Percentiles rank a stretch among this genome's conserved stretches.
phyloP scores from a whole-genome alignment of 2,113 vertebrate genomes.

The Excalfactoria chinensis region DNA sequence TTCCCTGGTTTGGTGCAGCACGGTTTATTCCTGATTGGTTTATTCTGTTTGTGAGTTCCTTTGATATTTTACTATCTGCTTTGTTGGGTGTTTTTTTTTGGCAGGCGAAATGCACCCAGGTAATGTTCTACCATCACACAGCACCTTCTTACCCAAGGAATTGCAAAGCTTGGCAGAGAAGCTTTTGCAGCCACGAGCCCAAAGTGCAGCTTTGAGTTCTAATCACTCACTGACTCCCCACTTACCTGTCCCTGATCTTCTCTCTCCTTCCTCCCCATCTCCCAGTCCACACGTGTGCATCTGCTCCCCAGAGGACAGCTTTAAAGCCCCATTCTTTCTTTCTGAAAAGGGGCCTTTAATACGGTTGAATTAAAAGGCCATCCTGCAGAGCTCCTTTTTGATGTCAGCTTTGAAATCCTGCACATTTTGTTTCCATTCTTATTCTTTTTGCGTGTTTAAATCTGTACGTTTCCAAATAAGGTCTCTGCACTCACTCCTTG shows the following conservation, averaged over 20 bases:
- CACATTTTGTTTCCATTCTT: neutral
- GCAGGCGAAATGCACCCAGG: neutral
- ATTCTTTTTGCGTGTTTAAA: neutral
- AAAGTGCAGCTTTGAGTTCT: rapidly evolving
- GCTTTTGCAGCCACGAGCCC: neutral
- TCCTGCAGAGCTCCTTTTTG: neutral
- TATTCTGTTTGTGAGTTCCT: neutral
- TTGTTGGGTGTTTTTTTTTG: neutral
- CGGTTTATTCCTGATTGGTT: rapidly evolving
- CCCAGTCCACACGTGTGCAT: neutral
- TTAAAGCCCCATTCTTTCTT: neutral
- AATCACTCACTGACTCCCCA: neutral
- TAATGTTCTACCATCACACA: neutral
- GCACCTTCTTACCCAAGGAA: neutral
- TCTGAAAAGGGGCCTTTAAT: neutral
- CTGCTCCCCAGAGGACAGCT: neutral
- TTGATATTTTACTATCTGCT: neutral
- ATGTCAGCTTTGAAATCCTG: neutral
- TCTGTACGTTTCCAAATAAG: neutral
- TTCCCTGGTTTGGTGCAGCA: neutral
- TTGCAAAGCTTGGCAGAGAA: neutral
- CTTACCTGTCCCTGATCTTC: neutral
- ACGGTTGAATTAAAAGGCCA: neutral
- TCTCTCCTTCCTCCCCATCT: neutral
- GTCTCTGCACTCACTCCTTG: neutral